These are phyloP conservation scores for Hemibagrus guttatus DNA, from an alignment of 2,797 vertebrate species.

Conservation along the genomic window DNA sequence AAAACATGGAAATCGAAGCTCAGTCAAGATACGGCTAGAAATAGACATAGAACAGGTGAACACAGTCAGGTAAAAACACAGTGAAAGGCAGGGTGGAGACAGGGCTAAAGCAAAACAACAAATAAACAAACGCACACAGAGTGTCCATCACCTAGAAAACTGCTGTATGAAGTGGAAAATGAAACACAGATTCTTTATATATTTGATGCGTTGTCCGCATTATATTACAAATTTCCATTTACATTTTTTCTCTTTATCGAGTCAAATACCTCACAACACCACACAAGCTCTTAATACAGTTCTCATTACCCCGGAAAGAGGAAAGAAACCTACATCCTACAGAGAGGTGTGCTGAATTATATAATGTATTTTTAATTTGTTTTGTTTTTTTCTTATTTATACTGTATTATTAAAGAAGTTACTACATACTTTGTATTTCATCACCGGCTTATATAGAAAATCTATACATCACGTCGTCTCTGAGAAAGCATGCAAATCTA, in stretches of 20 bases:
- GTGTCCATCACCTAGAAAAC: neutral
- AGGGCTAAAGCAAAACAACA: neutral
- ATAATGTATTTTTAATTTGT: neutral
- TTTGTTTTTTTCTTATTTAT: too few relatives aligned
- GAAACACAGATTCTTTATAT: neutral
- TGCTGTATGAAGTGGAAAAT: neutral
- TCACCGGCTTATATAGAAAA: neutral
- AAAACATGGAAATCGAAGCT: neutral
- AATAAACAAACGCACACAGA: neutral
- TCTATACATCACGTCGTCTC: neutral
- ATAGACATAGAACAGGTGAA: neutral
- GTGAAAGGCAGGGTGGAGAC: neutral
- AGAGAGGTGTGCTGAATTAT: neutral
- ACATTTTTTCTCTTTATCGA: neutral
- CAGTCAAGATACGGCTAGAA: neutral
- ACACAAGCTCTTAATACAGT: neutral
- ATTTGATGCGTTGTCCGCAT: neutral
- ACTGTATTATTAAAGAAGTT: too few relatives aligned
- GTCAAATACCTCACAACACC: neutral
- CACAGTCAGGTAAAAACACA: neutral
- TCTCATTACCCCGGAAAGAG: neutral
- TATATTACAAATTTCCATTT: neutral
- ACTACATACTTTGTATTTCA: too few relatives aligned
- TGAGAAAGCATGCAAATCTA: slow-evolving; percentile 7
- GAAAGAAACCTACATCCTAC: neutral